Percentiles rank a stretch among this genome's conserved stretches.
phyloP scores from a whole-genome alignment of 2,888 invertebrate genomes.

The Agriopis aurantiaria region DNA sequence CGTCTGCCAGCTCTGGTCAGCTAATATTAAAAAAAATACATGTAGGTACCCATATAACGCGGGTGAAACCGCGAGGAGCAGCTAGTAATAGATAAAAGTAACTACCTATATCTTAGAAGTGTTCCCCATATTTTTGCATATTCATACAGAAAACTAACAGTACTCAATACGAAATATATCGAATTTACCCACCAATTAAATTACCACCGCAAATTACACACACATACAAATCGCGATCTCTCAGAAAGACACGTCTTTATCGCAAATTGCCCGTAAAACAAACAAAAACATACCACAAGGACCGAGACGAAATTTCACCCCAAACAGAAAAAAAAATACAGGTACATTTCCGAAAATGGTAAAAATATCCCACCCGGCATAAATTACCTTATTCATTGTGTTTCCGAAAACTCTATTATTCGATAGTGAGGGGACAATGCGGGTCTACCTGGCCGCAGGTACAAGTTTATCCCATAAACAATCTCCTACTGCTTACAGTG shows the following conservation, averaged over 20 bases:
- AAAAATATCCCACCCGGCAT: constrained; percentile 75
- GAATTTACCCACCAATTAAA: constrained; percentile 59
- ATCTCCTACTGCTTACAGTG: constrained; percentile 68
- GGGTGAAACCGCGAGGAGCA: too few relatives aligned
- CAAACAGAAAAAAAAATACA: constrained; percentile 69
- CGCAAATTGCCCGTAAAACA: constrained; percentile 83
- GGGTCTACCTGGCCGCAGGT: constrained; percentile 78
- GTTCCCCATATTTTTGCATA: too few relatives aligned
- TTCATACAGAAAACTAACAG: too few relatives aligned
- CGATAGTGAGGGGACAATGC: constrained; percentile 76
- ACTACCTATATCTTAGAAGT: too few relatives aligned
- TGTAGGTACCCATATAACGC: too few relatives aligned
- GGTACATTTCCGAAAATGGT: constrained; percentile 79
- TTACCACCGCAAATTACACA: constrained; percentile 56
- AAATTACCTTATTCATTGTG: constrained; percentile 83
- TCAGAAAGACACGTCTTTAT: constrained; percentile 63
- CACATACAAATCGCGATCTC: constrained; percentile 58
- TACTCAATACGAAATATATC: too few relatives aligned
- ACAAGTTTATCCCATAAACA: constrained; percentile 71
- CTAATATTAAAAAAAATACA: too few relatives aligned
- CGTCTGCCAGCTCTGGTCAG: too few relatives aligned
- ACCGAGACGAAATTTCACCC: constrained; percentile 75
- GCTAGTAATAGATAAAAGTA: too few relatives aligned
- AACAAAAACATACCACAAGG: constrained; percentile 74
- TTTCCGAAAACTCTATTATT: constrained; percentile 85